Evolutionary conservation across 2,888 invertebrate genomes (phyloP).

Genomic region (Drosophila parthenogenetica): DNA sequence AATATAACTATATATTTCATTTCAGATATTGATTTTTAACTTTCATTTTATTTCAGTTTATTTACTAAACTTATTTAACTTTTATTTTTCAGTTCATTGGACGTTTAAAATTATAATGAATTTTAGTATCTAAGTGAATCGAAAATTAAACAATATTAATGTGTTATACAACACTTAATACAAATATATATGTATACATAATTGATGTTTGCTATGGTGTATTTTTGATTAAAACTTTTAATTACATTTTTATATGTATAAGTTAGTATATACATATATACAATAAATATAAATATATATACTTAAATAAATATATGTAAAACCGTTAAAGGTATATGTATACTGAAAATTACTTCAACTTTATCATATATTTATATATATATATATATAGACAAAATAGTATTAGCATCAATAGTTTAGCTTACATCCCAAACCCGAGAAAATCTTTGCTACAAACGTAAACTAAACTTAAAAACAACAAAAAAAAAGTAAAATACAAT

Average conservation of each 20-base stretch:
- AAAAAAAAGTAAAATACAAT: background rate
- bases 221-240: conserved; percentile 75
- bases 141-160: conserved; percentile 39
- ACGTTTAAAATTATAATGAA: conserved; percentile 3
- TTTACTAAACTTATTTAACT: conserved; percentile 7
- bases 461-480: conserved; percentile 10
- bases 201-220: conserved; percentile 73
- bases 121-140: conserved; percentile 10
- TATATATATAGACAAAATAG: conserved; percentile 17
- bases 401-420: conserved; percentile 25
- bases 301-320: conserved; percentile 19
- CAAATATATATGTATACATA: conserved; percentile 35
- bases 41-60: conserved; percentile 1
- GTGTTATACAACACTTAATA: conserved; percentile 54
- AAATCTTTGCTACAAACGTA: conserved; percentile 34
- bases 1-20: background rate
- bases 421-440: conserved; percentile 17
- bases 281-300: conserved; percentile 5
- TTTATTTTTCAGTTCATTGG: conserved; percentile 25
- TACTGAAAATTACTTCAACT: conserved; percentile 20
- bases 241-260: conserved; percentile 60
- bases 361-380: conserved; percentile 5
- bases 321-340: conserved; percentile 11
- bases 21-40: conserved; percentile 2
- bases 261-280: conserved; percentile 38